Base-by-base conservation (phyloP, 2,113 vertebrate genomes). In the Centropus unirufus region DNA sequence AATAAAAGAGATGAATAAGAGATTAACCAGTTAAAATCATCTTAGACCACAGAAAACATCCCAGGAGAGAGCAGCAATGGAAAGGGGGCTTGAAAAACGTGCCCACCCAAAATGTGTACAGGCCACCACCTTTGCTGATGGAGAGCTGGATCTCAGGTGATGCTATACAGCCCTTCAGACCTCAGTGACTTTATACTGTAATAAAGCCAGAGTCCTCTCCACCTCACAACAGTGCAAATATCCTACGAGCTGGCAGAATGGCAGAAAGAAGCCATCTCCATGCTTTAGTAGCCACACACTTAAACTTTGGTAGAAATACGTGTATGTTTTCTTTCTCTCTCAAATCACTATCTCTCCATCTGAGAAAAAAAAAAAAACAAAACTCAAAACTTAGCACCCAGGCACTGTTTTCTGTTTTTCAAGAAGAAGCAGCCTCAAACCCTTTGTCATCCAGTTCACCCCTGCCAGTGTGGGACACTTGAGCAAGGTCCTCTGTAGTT, bases 221-320 rank as follows among this genome's bases (percentile, higher is more conserved):
- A 63, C 1, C 0, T 19, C 44, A 1, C 2, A 30, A 34, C 42
- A 10, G 3, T 4, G 2, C 51, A 27, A 6, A 5, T 4, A 32
- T 23, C 30, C 23, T 40, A 15, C 0, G 0, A 5, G 4, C 21
- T 2, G 36, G 6, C 54, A 40, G 0, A 0, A 34, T 9, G 32
- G 64, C 29, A 63, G n/a, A 66, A 27, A 63, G 34, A 62, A 42
- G 14, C 16, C 34, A 9, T 6, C 1, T 0, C 72, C 67, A 27
- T 1, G 0, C 8, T 61, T 54, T 6, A 44, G 29, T 3, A 68
- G 54, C 5, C n/a, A 14, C 7, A n/a, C n/a, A 44, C 30, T 16
- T 46, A 14, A 29, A 6, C 36, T 73, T 12, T 11, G 8, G 34
- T 14, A n/a, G 44, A 44, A 81, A 63, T 17, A 7, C 23, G 12